Conservation (phyloP, 2,113 vertebrate species). For the Anhinga rufa region DNA sequence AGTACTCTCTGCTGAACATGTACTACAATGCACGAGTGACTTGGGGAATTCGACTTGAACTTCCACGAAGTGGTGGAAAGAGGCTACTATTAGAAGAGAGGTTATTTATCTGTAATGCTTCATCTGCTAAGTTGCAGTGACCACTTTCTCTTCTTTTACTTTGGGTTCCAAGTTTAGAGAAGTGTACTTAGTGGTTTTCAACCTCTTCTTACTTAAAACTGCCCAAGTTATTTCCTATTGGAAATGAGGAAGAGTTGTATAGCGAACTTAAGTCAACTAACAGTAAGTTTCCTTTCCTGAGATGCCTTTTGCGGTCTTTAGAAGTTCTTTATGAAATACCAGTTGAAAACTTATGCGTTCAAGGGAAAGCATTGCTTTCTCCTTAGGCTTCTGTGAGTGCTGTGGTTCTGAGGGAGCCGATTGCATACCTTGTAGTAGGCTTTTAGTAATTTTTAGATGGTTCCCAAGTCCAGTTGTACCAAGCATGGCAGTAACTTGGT, state of each 20-base stretch:
- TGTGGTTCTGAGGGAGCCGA: background rate
- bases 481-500: background rate
- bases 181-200: background rate
- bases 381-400: background rate
- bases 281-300: background rate
- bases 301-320: background rate
- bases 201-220: background rate
- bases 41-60: background rate
- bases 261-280: background rate
- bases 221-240: background rate
- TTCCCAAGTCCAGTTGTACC: background rate
- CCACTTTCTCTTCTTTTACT: background rate
- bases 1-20: background rate
- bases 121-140: background rate
- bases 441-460: background rate
- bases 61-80: background rate
- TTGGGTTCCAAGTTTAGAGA: background rate
- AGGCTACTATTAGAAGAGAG: background rate
- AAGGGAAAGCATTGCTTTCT: background rate
- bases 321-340: background rate
- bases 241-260: conserved; percentile 14
- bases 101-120: background rate
- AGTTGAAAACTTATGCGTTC: background rate
- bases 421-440: background rate
- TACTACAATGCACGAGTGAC: background rate